Evolutionary conservation across 92 coral and sea anemone species (phyloP).

Genomic region (Micromussa lordhowensis): DNA sequence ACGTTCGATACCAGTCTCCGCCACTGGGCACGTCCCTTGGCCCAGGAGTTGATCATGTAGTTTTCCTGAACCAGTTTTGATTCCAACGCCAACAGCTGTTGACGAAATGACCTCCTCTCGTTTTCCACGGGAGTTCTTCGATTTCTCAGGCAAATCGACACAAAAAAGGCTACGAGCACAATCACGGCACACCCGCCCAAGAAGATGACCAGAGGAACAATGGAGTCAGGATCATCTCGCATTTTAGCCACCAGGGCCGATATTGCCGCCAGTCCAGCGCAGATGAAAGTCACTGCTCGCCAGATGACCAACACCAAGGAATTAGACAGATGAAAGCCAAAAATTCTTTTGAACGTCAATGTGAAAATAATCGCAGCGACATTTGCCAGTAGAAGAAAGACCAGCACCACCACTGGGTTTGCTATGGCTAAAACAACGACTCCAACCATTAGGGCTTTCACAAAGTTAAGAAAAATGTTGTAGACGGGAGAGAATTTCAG

Average conservation of each 20-base stretch:
- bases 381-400: conserved; percentile 66
- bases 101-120: conserved; percentile 80
- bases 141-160: conserved; percentile 57
- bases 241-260: conserved; percentile 78
- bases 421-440: conserved; percentile 82
- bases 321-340: conserved; percentile 75
- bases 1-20: conserved; percentile 86
- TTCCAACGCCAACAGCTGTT: conserved; percentile 69
- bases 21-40: conserved; percentile 82
- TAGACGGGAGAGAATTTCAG: conserved; percentile 91
- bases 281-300: conserved; percentile 85
- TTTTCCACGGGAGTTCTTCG: conserved; percentile 85
- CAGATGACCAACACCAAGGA: conserved; percentile 83
- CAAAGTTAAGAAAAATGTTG: conserved; percentile 81
- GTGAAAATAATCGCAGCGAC: conserved; percentile 81
- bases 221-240: conserved; percentile 66
- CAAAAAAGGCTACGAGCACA: conserved; percentile 69
- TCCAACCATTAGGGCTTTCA: conserved; percentile 94
- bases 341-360: conserved; percentile 66
- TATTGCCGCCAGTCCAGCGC: conserved; percentile 69
- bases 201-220: conserved; percentile 75
- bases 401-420: conserved; percentile 57
- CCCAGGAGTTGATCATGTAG: conserved; percentile 89
- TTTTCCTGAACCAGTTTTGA: conserved; percentile 70
- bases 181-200: conserved; percentile 70